Percentiles rank a stretch among this genome's conserved stretches.
phyloP scores from a whole-genome alignment of 2,113 vertebrate species.

The Rynchops niger region DNA sequence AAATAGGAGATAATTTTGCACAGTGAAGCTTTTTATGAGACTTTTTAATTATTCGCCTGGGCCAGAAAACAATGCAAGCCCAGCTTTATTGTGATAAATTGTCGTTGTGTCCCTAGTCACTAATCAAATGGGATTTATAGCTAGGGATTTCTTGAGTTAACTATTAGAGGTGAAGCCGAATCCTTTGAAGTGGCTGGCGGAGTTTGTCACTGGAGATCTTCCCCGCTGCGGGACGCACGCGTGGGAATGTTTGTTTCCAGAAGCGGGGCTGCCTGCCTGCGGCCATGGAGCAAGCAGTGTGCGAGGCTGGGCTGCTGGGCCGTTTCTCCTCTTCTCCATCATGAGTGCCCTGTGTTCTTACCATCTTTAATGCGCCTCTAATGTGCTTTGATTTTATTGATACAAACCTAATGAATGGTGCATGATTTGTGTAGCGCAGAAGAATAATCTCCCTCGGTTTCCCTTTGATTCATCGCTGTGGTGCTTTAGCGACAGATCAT shows the following conservation, averaged over 20 bases:
- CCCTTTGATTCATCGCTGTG: neutral
- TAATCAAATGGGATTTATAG: neutral
- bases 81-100: neutral
- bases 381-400: neutral
- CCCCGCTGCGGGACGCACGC: fast-evolving
- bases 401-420: neutral
- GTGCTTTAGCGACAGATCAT: neutral
- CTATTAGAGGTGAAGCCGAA: neutral
- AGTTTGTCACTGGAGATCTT: neutral
- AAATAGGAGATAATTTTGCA: neutral
- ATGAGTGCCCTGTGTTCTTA: neutral
- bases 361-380: neutral
- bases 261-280: neutral
- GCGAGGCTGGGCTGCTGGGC: neutral
- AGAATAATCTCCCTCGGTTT: neutral
- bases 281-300: fast-evolving
- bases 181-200: neutral
- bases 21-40: neutral
- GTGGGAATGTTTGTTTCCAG: neutral
- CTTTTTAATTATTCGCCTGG: neutral
- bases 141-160: neutral
- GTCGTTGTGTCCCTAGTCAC: neutral
- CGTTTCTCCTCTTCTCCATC: neutral
- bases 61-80: neutral
- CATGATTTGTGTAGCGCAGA: neutral